Evolutionary conservation across 2,888 invertebrate species (phyloP).

Genomic region (Machimus rusticus): DNA sequence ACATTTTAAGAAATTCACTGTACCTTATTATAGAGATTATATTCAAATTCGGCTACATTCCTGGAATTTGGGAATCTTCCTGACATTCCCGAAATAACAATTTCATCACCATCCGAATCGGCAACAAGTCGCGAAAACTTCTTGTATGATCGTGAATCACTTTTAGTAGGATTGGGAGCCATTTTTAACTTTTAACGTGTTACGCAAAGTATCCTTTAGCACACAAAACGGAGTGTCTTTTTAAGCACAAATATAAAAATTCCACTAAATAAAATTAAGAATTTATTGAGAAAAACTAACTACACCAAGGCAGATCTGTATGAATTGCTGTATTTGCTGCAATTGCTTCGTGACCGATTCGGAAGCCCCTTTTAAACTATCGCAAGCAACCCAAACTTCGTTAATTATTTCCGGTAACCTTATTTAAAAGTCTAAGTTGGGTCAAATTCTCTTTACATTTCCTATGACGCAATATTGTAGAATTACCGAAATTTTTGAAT

Average conservation of each 20-base stretch:
- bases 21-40: constrained; percentile 69
- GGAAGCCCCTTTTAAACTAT: background rate
- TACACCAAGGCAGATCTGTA: background rate
- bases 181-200: constrained; percentile 22
- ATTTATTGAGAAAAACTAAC: background rate
- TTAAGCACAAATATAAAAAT: background rate
- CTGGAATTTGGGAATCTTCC: constrained; percentile 72
- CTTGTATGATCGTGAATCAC: constrained; percentile 48
- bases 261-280: background rate
- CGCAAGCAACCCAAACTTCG: background rate
- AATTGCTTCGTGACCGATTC: background rate
- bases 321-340: constrained; percentile 54
- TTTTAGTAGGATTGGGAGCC: constrained; percentile 45
- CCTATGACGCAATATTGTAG: background rate
- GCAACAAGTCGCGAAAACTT: constrained; percentile 56
- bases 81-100: constrained; percentile 69
- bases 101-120: constrained; percentile 63
- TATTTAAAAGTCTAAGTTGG: background rate
- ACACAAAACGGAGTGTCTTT: background rate
- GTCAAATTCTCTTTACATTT: background rate
- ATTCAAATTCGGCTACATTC: constrained; percentile 69
- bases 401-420: background rate
- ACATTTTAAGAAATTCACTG: background rate
- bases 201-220: background rate
- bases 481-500: background rate